phyloP scores from a whole-genome alignment of 2,888 invertebrate species.

The Dromius quadrimaculatus region DNA sequence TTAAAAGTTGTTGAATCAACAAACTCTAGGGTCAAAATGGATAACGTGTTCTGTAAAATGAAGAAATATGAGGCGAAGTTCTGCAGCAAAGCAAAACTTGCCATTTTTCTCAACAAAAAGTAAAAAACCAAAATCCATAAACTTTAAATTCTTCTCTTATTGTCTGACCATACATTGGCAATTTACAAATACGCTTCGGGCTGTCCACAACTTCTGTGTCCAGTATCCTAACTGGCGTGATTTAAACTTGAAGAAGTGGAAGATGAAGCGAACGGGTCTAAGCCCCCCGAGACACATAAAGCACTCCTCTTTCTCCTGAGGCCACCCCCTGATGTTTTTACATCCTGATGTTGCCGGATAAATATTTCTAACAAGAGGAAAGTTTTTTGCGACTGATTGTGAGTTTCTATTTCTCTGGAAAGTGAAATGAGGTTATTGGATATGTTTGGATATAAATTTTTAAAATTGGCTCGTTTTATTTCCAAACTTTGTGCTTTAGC shows the following conservation, averaged over 20 bases:
- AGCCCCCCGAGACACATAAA: background rate
- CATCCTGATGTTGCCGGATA: constrained; percentile 9
- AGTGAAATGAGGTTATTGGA: constrained; percentile 13
- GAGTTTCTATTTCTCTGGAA: background rate
- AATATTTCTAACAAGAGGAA: constrained; percentile 11
- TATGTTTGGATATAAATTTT: constrained; percentile 8
- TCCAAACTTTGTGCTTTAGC: too few relatives aligned
- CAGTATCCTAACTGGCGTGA: constrained; percentile 6
- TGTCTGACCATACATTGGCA: constrained; percentile 8
- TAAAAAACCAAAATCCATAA: constrained; percentile 6
- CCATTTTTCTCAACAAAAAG: too few relatives aligned
- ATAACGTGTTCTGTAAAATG: too few relatives aligned
- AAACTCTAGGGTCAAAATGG: too few relatives aligned
- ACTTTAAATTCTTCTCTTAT: background rate
- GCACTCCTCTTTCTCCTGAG: background rate
- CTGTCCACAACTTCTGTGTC: constrained; percentile 1
- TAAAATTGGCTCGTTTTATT: too few relatives aligned
- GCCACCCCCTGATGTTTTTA: background rate
- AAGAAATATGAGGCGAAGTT: too few relatives aligned
- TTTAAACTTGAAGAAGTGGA: constrained; percentile 16
- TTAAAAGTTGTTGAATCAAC: too few relatives aligned
- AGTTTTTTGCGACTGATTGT: constrained; percentile 1
- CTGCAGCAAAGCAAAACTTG: constrained; percentile 8
- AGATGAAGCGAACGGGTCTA: background rate
- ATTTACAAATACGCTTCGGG: constrained; percentile 18